Conservation (phyloP, 2,888 invertebrate genomes). For the Serripes groenlandicus region DNA sequence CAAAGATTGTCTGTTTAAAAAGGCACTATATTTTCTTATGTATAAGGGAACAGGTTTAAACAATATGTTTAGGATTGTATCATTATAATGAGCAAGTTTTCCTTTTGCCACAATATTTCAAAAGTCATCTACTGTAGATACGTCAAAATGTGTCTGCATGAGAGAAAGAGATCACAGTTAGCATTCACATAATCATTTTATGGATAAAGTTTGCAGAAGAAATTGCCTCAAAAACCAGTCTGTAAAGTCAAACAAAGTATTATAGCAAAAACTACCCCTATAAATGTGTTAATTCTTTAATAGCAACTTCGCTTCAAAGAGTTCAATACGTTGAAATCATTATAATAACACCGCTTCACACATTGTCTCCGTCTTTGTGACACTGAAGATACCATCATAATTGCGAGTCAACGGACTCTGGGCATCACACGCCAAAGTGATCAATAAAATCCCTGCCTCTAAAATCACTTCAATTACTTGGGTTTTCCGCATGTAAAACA, state of each 20-base stretch:
- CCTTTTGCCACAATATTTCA: too few species aligned
- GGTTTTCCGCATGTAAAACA: neutral
- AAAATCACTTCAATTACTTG: neutral
- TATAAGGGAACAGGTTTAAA: too few species aligned
- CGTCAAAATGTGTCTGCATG: too few species aligned
- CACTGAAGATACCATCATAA: conserved; percentile 34
- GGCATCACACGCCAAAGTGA: conserved; percentile 22
- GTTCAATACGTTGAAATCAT: conserved; percentile 20
- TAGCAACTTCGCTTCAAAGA: conserved; percentile 15
- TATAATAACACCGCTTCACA: conserved; percentile 15
- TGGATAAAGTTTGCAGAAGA: too few species aligned
- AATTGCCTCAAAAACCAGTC: too few species aligned
- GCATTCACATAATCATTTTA: too few species aligned
- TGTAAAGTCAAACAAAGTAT: neutral
- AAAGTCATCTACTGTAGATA: too few species aligned
- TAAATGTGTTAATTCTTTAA: conserved; percentile 26
- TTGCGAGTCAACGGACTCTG: conserved; percentile 1
- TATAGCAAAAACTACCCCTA: conserved; percentile 11
- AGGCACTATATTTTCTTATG: too few species aligned
- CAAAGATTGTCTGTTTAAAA: too few species aligned
- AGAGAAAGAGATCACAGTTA: too few species aligned
- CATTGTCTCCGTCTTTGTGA: conserved; percentile 27
- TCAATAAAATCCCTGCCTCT: conserved; percentile 7
- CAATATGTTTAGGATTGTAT: too few species aligned
- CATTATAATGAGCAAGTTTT: too few species aligned